Conservation (phyloP, 2,797 vertebrate species). For the Scarus forsteni region DNA sequence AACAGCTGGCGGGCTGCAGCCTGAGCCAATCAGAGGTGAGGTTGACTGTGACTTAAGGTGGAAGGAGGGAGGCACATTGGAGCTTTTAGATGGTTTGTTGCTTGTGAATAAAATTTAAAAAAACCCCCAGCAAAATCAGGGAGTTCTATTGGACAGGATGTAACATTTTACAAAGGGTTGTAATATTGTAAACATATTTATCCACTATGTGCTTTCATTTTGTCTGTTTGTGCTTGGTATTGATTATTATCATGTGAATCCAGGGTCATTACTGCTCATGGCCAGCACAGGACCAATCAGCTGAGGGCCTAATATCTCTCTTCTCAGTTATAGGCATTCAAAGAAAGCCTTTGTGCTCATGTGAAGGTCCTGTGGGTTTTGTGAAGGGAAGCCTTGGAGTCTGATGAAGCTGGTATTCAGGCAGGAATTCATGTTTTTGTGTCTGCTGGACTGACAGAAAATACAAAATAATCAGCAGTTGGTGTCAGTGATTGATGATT, state of each 20-base stretch:
- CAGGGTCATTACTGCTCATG: conserved; percentile 5
- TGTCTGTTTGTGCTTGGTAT: conserved; percentile 3
- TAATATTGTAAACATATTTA: neutral
- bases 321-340: conserved; percentile 24
- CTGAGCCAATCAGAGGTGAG: conserved; percentile 44
- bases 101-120: conserved; percentile 25
- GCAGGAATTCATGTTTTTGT: conserved; percentile 16
- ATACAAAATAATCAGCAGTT: neutral
- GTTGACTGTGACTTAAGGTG: conserved; percentile 56
- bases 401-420: conserved; percentile 13
- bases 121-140: conserved; percentile 16
- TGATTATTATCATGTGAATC: conserved; percentile 27
- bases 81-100: conserved; percentile 25
- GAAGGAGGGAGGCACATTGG: conserved; percentile 18
- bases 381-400: conserved; percentile 13
- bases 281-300: conserved; percentile 21
- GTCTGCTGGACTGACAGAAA: neutral
- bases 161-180: neutral
- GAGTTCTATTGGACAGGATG: no score
- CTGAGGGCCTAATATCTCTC: conserved; percentile 23
- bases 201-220: neutral
- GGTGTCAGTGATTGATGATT: neutral
- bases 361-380: conserved; percentile 40
- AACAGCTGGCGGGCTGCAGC: conserved; percentile 67
- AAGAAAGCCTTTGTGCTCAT: conserved; percentile 46